These are phyloP conservation scores for Cairina moschata DNA, from an alignment of 2,113 vertebrate genomes.

Conservation along the genomic window DNA sequence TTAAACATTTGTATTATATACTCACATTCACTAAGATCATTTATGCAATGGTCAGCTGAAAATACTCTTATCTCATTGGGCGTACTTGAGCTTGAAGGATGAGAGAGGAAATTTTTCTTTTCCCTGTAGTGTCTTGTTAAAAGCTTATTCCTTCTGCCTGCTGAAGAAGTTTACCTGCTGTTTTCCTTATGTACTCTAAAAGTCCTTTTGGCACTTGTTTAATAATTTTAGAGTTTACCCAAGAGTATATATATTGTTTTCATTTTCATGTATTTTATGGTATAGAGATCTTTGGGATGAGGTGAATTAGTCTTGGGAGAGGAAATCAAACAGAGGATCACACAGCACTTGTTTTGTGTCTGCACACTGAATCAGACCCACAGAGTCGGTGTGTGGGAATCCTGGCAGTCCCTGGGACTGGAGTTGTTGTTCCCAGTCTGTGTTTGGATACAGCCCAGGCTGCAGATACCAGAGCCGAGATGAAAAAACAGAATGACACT, in stretches of 20 bases:
- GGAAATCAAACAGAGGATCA: background rate
- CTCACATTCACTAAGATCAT: background rate
- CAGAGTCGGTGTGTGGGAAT: background rate
- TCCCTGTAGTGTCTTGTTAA: background rate
- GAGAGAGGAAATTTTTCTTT: background rate
- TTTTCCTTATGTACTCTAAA: background rate
- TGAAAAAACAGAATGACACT: background rate
- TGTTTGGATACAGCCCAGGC: constrained; percentile 15
- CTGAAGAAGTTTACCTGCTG: background rate
- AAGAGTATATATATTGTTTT: background rate
- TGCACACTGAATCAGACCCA: background rate
- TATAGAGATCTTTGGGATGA: background rate
- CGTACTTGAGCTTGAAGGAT: background rate
- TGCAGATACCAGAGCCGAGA: background rate
- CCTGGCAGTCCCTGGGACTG: background rate
- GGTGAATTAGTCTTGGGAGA: background rate
- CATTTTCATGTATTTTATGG: background rate
- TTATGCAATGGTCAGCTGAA: background rate
- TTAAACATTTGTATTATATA: background rate
- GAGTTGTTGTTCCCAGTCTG: background rate
- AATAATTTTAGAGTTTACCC: background rate
- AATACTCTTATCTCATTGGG: background rate
- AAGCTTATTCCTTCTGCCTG: background rate
- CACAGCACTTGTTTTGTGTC: background rate
- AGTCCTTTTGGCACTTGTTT: background rate